Base-by-base conservation (phyloP, 1,140 invertebrate genomes). In the Sarcophaga bullata region DNA sequence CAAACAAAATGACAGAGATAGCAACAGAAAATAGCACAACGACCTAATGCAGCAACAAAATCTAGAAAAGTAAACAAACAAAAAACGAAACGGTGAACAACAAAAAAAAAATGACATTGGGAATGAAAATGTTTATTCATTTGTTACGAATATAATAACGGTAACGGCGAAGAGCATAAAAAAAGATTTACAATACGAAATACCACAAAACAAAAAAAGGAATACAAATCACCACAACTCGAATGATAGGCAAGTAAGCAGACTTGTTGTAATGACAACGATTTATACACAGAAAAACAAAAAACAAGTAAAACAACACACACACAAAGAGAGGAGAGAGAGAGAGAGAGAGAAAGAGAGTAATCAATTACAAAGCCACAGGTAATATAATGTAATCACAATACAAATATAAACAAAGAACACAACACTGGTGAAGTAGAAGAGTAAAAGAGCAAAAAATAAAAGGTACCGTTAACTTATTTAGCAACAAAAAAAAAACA, bases 381-480 rank as follows among this genome's bases (percentile, higher is more conserved):
- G 62, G 62, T 68, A 68, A 3, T 68, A 68, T 68, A 68, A 68
- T 68, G 62, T 68, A 68, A 68, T 68, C 62, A 58, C 54, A 68
- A 68, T 37, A 37, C 62, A 68, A 68, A 68, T 68, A 68, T 68
- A 4, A 62, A 68, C 62, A 8, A 68, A 58, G 54, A n/a, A 58
- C n/a, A 58, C 10, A 58, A 13, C 11, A 58, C 54, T 3, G 13
- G 15, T 6, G 15, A 15, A 58, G 13, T n/a, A 13, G 6, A 3
- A 13, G 3, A 58, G 15, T 7, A 58, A 13, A 0, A 58, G 11
- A 58, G 54, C 7, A n/a, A 58, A 58, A 13, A 58, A n/a, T 58
- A 13, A 58, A 13, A 7, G 7, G 10, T 58, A 58, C 13, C 25
- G 25, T 37, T 37, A 37, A 37, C 25, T 37, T 37, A 2, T 37